Evolutionary conservation across 2,888 invertebrate genomes (phyloP), one percentile per base, ranked within the genome.

Genomic region (Drosophila kambysellisi): DNA sequence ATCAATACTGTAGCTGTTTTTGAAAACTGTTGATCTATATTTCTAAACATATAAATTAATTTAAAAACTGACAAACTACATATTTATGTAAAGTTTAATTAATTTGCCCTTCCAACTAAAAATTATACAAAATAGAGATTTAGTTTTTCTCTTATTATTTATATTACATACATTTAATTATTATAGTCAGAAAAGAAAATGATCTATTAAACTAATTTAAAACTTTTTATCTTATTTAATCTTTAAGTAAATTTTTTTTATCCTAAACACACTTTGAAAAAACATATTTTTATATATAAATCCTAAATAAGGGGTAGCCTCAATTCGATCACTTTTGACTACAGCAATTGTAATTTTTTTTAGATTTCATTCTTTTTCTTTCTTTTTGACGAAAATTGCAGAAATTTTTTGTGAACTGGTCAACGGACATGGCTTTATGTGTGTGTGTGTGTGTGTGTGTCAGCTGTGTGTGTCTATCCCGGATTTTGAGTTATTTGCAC

Each of bases 401-500:
- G 43, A 54, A 60, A 63, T 69, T 83, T 79, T 76, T 81, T 79
- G 64, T 66, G 32, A 35, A 64, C 53, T 79, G 71, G 74, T 67
- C 74, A 76, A 70, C 70, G 81, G 60, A 81, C 70, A 81, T 64
- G 76, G 83, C 57, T 71, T 59, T 74, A 76, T 76, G 72, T 80
- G 53, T 77, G 66, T 63, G 30, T 57, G 56, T 51, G 20, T 33
- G 46, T 37, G 43, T 25, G 41, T 64, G 54, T 62, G 70, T 25
- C 67, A 67, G 56, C 39, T 67, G 64, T 70, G 62, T 67, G 74
- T 61, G 50, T 81, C 79, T 76, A 77, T 76, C 76, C 79, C 35
- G 69, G 65, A 69, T 83, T 77, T 81, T 75, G 74, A 88, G 84
- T 86, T 85, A 85, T 88, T 88, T 85, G 88, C 85, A 85, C 85